Evolutionary conservation across 1,140 invertebrate species (phyloP), one percentile per base, ranked within the genome.

Genomic region (Eubasilissa regina): DNA sequence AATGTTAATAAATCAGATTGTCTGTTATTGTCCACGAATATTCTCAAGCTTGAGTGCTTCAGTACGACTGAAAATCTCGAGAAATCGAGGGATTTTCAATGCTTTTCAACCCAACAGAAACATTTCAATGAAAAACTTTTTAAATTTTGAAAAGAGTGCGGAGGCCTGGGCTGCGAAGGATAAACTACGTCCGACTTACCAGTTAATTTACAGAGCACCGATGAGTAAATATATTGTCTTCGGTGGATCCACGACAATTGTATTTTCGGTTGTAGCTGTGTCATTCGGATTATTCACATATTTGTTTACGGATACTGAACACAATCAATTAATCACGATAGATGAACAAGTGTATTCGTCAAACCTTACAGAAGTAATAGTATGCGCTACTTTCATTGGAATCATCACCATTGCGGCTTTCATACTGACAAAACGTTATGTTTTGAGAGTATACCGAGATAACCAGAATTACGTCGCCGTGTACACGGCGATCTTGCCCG

Each of bases 141-240:
- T 53, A 9, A 73, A 56, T 0, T 35, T 35, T 19, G 43, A 43
- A 35, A 73, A 35, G 12, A 21, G n/a, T 1, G 25, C 25, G 13
- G n/a, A 43, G 9, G 13, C 21, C 12, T 73, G 8, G 13, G 55
- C 55, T 13, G 6, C n/a, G 15, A 56, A 53, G 7, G 80, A 81
- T 48, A 75, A 78, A 11, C 43, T 81, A 4, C 68, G 55, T 1
- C 10, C 4, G 8, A 1, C 8, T 0, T 81, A 81, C 43, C 48
- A 78, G 15, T 56, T 81, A 10, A 81, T 81, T n/a, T 81, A 81
- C 68, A 81, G 60, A 68, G 35, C 68, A 8, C 48, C 35, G n/a
- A 60, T 77, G 17, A 19, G 48, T 1, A 47, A n/a, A 8, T 78
- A 77, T 25, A 56, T 77, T 11, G 11, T 17, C 10, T 3, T 35